Conservation (phyloP, 1,140 invertebrate species). For the Dysdera silvatica region DNA sequence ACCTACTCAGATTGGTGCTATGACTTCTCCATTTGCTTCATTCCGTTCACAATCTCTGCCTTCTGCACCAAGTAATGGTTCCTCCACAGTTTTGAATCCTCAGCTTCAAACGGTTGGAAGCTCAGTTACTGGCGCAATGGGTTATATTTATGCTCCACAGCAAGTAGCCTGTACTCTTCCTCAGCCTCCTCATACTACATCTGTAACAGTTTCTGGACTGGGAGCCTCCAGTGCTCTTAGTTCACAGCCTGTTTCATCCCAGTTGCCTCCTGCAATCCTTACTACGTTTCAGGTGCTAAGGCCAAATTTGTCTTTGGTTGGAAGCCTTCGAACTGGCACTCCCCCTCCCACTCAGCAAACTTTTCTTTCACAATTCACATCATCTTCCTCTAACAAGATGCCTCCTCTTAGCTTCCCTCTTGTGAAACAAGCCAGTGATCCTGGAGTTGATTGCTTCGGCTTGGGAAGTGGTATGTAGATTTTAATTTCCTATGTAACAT, state of each 20-base stretch:
- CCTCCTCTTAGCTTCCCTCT: constrained; percentile 23
- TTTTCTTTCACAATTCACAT: constrained; percentile 16
- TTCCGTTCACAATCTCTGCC: constrained; percentile 26
- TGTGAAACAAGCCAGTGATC: constrained; percentile 26
- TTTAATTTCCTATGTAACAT: neutral
- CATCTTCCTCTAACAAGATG: constrained; percentile 15
- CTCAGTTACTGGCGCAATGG: constrained; percentile 13
- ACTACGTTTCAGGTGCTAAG: constrained; percentile 26
- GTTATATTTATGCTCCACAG: constrained; percentile 23
- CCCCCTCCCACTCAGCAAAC: neutral
- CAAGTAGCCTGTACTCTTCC: neutral
- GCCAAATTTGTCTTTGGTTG: constrained; percentile 20
- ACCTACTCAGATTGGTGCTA: constrained; percentile 19
- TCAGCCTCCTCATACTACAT: constrained; percentile 3
- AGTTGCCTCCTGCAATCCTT: constrained; percentile 21
- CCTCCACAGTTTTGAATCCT: neutral
- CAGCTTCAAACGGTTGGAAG: no score
- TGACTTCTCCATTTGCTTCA: constrained; percentile 20
- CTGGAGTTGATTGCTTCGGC: constrained; percentile 19
- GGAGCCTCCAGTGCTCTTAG: neutral
- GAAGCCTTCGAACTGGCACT: constrained; percentile 2
- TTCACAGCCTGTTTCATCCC: constrained; percentile 1
- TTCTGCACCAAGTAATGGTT: constrained; percentile 10
- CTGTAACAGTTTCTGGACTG: constrained; percentile 14
- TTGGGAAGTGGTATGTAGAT: constrained; percentile 5